A percentile compares a stretch with the other conserved stretches of the same genome.
Evolutionary conservation across 2,888 invertebrate genomes (phyloP).

Genomic region (Agrotis exclamationis): DNA sequence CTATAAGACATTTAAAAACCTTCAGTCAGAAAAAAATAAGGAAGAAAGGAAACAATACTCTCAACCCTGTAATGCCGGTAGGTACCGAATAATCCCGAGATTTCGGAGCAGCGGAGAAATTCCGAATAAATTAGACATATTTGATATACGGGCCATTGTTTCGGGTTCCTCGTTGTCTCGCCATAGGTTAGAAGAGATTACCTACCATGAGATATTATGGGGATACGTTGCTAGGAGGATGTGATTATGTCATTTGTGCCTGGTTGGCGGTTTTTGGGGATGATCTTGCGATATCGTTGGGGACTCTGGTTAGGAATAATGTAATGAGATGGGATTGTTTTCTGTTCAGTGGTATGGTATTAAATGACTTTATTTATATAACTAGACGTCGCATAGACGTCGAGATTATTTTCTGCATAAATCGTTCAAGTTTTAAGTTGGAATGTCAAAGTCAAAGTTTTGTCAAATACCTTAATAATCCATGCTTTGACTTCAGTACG

Average conservation of each 20-base stretch:
- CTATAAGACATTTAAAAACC: conserved; percentile 49
- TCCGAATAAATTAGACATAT: conserved; percentile 67
- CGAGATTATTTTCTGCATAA: too few species aligned
- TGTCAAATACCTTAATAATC: too few species aligned
- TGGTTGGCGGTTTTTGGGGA: neutral
- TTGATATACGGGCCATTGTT: conserved; percentile 68
- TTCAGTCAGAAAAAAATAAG: conserved; percentile 39
- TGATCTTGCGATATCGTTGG: neutral
- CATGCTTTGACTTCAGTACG: too few species aligned
- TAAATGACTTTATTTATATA: too few species aligned
- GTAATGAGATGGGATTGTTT: too few species aligned
- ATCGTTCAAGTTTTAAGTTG: too few species aligned
- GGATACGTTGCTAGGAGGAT: conserved; percentile 24
- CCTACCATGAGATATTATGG: conserved; percentile 53
- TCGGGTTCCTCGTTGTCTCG: conserved; percentile 55
- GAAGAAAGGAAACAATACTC: conserved; percentile 50
- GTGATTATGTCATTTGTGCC: conserved; percentile 50
- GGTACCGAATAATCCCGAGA: conserved; percentile 60
- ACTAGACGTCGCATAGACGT: too few species aligned
- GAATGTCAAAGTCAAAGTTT: too few species aligned
- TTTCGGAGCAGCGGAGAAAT: conserved; percentile 56
- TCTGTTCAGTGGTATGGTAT: too few species aligned
- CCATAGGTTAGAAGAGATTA: conserved; percentile 50
- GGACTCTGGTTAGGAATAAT: too few species aligned
- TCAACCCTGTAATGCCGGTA: conserved; percentile 52